These are phyloP conservation scores for Pagrus major DNA, from an alignment of 2,113 vertebrate species.

Conservation along the genomic window DNA sequence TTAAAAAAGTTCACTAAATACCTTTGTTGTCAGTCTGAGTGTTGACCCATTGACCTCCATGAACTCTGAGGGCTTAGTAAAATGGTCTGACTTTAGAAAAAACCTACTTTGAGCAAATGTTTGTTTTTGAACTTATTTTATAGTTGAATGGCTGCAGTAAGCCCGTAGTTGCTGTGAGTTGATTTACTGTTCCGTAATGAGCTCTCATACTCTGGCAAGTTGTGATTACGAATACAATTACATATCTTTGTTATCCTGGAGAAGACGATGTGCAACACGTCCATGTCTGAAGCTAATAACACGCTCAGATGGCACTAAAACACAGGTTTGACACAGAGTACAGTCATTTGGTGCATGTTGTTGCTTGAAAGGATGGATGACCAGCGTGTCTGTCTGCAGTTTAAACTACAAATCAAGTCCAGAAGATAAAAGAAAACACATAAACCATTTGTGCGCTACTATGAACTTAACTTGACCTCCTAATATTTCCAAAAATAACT, in stretches of 20 bases:
- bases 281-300: background rate
- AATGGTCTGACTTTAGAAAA: background rate
- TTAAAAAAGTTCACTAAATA: background rate
- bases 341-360: background rate
- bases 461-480: no score
- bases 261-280: background rate
- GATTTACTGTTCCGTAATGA: background rate
- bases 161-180: background rate
- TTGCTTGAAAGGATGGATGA: background rate
- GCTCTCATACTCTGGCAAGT: background rate
- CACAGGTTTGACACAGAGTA: background rate
- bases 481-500: background rate
- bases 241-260: no score
- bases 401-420: background rate
- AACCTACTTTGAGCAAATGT: no score
- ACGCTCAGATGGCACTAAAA: background rate
- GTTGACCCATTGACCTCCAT: background rate
- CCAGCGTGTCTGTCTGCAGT: background rate
- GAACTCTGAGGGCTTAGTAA: background rate
- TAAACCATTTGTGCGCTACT: background rate
- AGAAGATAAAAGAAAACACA: background rate
- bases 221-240: no score
- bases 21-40: background rate
- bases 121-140: no score
- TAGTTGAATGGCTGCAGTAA: background rate